A percentile compares a stretch with the other conserved stretches of the same genome.
Evolutionary conservation across 1,140 invertebrate genomes (phyloP).

Genomic region (Colletes latitarsis): DNA sequence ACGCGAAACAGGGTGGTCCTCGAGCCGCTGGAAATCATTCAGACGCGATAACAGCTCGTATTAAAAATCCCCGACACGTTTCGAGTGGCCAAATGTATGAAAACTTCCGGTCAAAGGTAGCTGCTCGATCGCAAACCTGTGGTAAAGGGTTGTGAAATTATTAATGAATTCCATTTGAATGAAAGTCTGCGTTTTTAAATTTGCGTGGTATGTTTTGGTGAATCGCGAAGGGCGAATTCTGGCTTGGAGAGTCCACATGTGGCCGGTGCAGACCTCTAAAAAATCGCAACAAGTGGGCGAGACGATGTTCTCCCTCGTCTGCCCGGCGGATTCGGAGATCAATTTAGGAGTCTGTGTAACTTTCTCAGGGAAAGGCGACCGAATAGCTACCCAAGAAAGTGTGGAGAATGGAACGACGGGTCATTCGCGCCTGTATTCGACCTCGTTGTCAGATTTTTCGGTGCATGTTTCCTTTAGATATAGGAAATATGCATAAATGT

Average conservation of each 20-base stretch:
- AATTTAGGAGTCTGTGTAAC: conserved; percentile 7
- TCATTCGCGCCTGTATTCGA: not conserved
- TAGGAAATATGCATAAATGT: no score
- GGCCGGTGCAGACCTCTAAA: conserved; percentile 1
- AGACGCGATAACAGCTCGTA: not conserved
- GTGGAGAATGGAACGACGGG: not conserved
- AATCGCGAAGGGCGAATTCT: not conserved
- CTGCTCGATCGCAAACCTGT: no score
- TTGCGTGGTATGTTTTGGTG: no score
- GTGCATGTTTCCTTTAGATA: no score
- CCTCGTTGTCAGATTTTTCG: no score
- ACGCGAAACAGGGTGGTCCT: not conserved
- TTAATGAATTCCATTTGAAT: no score
- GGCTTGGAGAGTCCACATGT: not conserved
- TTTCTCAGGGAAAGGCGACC: not conserved
- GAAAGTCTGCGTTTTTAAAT: no score
- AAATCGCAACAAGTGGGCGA: conserved; percentile 16
- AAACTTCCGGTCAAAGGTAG: no score
- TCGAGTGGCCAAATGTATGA: no score
- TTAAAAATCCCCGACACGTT: no score
- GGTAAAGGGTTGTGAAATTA: no score
- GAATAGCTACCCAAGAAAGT: conserved; percentile 4
- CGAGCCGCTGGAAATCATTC: not conserved
- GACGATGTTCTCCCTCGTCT: conserved; percentile 10
- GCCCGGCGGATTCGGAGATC: not conserved